Evolutionary conservation across 2,113 vertebrate species (phyloP).

Genomic region (Oostethus manadensis): DNA sequence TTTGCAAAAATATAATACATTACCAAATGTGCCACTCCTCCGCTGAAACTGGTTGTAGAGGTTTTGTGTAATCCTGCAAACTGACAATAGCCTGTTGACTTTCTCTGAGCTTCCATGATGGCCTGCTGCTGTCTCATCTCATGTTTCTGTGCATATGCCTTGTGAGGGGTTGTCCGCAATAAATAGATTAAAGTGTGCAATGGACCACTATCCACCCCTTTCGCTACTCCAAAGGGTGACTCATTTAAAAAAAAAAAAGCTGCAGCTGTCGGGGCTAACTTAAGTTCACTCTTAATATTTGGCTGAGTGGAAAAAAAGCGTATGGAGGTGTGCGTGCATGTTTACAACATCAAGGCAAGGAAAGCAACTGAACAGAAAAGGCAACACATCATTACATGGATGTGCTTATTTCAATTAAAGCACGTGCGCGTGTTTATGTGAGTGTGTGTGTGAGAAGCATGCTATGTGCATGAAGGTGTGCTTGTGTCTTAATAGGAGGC

Average conservation of each 20-base stretch:
- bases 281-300: constrained; percentile 36
- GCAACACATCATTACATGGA: neutral
- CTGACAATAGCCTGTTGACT: too few species aligned
- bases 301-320: constrained; percentile 23
- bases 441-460: constrained; percentile 22
- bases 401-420: constrained; percentile 17
- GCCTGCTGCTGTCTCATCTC: constrained; percentile 30
- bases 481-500: constrained; percentile 62
- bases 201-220: constrained; percentile 41
- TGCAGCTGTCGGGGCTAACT: constrained; percentile 50
- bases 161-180: constrained; percentile 44
- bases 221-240: constrained; percentile 30
- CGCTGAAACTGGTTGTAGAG: neutral
- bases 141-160: constrained; percentile 46
- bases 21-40: too few species aligned
- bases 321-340: constrained; percentile 7
- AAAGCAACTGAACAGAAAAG: neutral
- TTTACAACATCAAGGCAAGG: constrained; percentile 1
- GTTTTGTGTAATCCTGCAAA: neutral
- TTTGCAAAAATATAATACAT: too few species aligned
- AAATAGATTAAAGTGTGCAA: constrained; percentile 65
- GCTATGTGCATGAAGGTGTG: constrained; percentile 43
- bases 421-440: constrained; percentile 22
- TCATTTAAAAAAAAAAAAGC: constrained; percentile 28
- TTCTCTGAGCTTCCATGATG: constrained; percentile 23